Conservation (phyloP, 1,140 invertebrate genomes). For the Hetaerina americana region DNA sequence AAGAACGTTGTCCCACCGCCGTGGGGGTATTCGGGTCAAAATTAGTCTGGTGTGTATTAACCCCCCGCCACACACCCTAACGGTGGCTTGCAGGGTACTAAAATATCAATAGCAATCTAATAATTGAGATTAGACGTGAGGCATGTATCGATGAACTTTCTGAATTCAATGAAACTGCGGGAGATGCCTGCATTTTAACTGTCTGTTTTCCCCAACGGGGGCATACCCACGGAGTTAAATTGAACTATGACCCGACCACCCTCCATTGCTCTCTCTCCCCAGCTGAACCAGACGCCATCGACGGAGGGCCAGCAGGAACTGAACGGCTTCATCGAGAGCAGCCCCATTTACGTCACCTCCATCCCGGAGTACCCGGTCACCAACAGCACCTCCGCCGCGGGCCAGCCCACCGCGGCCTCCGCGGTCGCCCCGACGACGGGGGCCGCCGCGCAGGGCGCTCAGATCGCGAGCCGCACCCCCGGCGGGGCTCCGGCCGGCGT, state of each 20-base stretch:
- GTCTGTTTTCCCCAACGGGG: too few relatives aligned
- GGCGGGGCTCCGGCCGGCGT: slow-evolving; percentile 10
- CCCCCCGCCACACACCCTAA: too few relatives aligned
- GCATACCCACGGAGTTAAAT: neutral
- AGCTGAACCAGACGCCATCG: slow-evolving; percentile 47
- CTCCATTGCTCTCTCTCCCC: slow-evolving; percentile 24
- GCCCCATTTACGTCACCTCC: slow-evolving; percentile 66
- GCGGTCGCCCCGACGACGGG: slow-evolving; percentile 8
- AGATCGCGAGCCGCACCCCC: slow-evolving; percentile 5
- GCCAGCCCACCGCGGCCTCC: slow-evolving; percentile 12
- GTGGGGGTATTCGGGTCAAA: too few relatives aligned
- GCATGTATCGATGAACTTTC: too few relatives aligned
- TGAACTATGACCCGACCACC: neutral
- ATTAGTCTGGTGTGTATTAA: too few relatives aligned
- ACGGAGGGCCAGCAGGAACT: slow-evolving; percentile 41
- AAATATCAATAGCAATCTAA: too few relatives aligned
- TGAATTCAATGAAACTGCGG: too few relatives aligned
- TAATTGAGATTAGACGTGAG: too few relatives aligned
- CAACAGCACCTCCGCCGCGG: neutral
- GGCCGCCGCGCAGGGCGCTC: slow-evolving; percentile 7
- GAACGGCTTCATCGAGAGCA: slow-evolving; percentile 57
- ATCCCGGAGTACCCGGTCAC: slow-evolving; percentile 27
- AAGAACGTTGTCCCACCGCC: too few relatives aligned
- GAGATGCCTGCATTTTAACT: too few relatives aligned
- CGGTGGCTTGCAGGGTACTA: too few relatives aligned